These are phyloP conservation scores for Agrotis exclamationis DNA, from an alignment of 2,888 invertebrate genomes.

Conservation along the genomic window DNA sequence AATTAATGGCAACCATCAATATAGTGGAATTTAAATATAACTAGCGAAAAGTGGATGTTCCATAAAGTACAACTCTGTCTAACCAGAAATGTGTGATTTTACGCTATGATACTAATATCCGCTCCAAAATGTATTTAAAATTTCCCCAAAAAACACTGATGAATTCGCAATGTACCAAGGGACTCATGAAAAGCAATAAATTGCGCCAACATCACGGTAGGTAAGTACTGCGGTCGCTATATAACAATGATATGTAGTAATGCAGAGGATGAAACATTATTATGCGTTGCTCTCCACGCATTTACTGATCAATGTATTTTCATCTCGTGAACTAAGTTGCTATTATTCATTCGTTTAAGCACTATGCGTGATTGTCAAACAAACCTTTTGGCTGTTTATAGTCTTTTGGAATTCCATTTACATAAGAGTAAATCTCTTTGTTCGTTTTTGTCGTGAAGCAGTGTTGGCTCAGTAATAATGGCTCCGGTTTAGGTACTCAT, in stretches of 20 bases:
- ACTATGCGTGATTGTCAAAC: not conserved
- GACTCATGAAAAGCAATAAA: conserved; percentile 56
- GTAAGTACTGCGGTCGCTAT: conserved; percentile 48
- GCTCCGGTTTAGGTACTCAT: not conserved
- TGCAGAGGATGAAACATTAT: conserved; percentile 51
- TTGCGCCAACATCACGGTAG: conserved; percentile 43
- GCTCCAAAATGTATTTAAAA: conserved; percentile 21
- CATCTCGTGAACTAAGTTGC: conserved; percentile 42
- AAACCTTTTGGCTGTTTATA: not conserved
- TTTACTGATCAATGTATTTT: conserved; percentile 57
- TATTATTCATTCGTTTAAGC: conserved; percentile 13
- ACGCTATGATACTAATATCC: not conserved
- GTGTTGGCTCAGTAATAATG: not conserved
- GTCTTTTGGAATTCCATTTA: too few relatives aligned
- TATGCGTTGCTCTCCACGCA: conserved; percentile 52
- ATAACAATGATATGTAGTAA: conserved; percentile 57
- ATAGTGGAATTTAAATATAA: too few relatives aligned
- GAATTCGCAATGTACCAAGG: conserved; percentile 49
- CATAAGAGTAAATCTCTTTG: too few relatives aligned
- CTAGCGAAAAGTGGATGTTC: too few relatives aligned
- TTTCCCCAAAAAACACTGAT: conserved; percentile 39
- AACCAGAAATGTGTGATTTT: too few relatives aligned
- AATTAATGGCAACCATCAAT: too few relatives aligned
- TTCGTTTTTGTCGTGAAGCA: too few relatives aligned
- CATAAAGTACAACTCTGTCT: too few relatives aligned